Evolutionary conservation across 2,888 invertebrate species (phyloP).

Genomic region (Pseudococcus viburni): DNA sequence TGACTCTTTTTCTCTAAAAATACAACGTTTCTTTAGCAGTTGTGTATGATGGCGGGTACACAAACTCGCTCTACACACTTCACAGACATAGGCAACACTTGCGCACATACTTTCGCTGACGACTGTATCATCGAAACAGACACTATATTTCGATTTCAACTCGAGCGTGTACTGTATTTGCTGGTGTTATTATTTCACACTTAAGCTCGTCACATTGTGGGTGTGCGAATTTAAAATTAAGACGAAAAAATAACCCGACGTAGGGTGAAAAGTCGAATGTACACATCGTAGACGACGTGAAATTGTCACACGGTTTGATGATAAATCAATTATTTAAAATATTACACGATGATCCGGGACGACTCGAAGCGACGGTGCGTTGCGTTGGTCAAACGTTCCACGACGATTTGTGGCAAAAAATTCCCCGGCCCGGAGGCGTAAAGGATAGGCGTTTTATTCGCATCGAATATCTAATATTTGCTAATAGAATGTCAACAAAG

Average conservation of each 20-base stretch:
- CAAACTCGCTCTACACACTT: too few relatives aligned
- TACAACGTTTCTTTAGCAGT: background rate
- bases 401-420: too few relatives aligned
- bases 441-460: background rate
- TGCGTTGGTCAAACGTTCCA: background rate
- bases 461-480: background rate
- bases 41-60: background rate
- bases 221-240: background rate
- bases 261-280: background rate
- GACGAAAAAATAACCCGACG: background rate
- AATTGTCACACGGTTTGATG: background rate
- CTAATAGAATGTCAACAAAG: background rate
- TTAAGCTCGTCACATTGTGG: background rate
- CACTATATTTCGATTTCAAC: background rate
- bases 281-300: background rate
- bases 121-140: background rate
- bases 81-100: background rate
- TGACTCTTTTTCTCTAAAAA: background rate
- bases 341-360: background rate
- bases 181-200: background rate
- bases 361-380: background rate
- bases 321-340: background rate
- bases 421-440: too few relatives aligned
- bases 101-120: background rate
- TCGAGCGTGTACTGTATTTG: background rate